A percentile compares a stretch with the other conserved stretches of the same genome.
phyloP scores from a whole-genome alignment of 2,797 vertebrate genomes.

The Selene dorsalis region DNA sequence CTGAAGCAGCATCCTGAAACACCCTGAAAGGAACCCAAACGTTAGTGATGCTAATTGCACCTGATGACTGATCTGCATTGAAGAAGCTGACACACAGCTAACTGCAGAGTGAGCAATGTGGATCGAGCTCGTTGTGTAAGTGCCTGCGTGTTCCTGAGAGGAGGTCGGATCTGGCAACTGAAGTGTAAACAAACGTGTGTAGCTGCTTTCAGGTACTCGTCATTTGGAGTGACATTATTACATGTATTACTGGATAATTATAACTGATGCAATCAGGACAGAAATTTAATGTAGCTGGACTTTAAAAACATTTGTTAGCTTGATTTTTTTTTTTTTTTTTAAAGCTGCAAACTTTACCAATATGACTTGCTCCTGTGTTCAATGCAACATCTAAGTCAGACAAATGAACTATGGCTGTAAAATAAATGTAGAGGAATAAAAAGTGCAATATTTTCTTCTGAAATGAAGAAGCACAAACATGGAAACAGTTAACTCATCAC shows the following conservation, averaged over 20 bases:
- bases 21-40: not conserved
- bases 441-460: not conserved
- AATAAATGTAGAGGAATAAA: not conserved
- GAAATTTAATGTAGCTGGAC: not conserved
- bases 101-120: not conserved
- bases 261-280: not conserved
- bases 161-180: not conserved
- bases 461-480: not conserved
- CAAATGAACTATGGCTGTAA: not conserved
- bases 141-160: not conserved
- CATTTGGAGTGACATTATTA: not conserved
- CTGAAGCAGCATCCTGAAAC: not conserved
- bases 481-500: not conserved
- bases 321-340: not conserved
- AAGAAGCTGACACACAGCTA: not conserved
- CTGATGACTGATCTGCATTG: not conserved
- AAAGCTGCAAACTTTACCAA: not conserved
- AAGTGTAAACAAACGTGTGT: not conserved
- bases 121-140: not conserved
- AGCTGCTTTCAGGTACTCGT: not conserved
- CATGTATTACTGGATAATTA: not conserved
- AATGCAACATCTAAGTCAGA: not conserved
- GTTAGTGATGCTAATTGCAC: not conserved
- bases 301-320: not conserved
- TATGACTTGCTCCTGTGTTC: not conserved